These are phyloP conservation scores for Pholis gunnellus DNA, from an alignment of 2,113 vertebrate species.

Conservation along the genomic window DNA sequence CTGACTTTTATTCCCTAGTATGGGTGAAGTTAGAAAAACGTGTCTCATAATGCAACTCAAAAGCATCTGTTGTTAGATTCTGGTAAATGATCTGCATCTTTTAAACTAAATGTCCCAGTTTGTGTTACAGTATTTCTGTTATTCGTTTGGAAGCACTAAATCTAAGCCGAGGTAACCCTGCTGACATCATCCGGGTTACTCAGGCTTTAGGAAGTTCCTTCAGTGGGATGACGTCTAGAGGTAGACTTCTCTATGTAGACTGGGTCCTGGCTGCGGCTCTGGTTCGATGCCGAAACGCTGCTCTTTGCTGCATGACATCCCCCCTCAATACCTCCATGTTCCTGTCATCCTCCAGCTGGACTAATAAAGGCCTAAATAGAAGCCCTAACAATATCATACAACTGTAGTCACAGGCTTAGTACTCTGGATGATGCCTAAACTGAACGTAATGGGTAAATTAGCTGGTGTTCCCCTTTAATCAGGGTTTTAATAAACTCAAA, in stretches of 20 bases:
- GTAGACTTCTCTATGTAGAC: too few relatives aligned
- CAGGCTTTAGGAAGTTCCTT: background rate
- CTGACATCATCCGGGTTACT: background rate
- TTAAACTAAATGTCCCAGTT: too few relatives aligned
- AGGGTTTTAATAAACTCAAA: background rate
- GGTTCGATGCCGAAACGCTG: too few relatives aligned
- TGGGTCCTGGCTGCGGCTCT: too few relatives aligned
- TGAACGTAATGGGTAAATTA: background rate
- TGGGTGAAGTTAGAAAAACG: background rate
- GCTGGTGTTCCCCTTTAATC: constrained; percentile 7
- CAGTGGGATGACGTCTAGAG: background rate
- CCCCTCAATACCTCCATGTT: background rate
- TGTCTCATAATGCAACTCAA: constrained; percentile 7
- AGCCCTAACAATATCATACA: background rate
- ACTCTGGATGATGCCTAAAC: background rate
- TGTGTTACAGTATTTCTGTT: background rate
- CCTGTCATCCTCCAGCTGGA: background rate
- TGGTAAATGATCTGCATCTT: background rate
- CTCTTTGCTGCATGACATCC: too few relatives aligned
- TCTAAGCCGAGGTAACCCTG: background rate
- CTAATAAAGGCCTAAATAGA: background rate
- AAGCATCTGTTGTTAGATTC: background rate
- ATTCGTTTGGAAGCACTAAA: constrained; percentile 3
- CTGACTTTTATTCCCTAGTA: background rate
- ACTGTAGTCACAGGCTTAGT: background rate